Evolutionary conservation across 2,797 vertebrate species (phyloP), one percentile per base, ranked within the genome.

Genomic region (Menidia menidia): DNA sequence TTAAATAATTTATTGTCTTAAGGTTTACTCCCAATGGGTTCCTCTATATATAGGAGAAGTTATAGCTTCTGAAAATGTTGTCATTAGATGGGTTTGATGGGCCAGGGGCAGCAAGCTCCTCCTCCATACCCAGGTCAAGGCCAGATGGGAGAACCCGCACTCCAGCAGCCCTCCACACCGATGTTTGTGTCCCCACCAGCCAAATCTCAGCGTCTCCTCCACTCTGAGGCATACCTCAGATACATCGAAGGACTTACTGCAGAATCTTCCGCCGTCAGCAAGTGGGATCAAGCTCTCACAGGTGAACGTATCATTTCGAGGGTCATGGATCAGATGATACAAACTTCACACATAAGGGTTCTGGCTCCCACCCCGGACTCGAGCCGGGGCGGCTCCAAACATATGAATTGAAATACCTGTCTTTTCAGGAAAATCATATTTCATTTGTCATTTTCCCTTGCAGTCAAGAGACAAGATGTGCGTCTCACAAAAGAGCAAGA

Each of bases 401-500:
- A 13, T 3, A 33, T 45, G 43, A n/a, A 35, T 11, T 53, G 4
- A 59, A 44, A 43, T 55, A 2, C 8, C 31, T 3, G 13, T 30
- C 8, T 45, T 52, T 47, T 42, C 5, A 31, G 18, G 45, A 4
- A 31, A 41, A 39, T 4, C 0, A n/a, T 50, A 19, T 16, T 19
- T 33, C 0, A 25, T 51, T 13, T 42, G 0, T 62, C 33, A 14
- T 30, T 59, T 43, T 63, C 41, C 18, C 33, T 87, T 77, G 89
- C 88, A 99, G 98, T 96, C 65, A 94, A 96, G 88, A 96, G 96
- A 82, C 95, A 97, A 84, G 97, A 99, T 19, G 90, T 98, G 52
- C 97, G 98, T 52, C 87, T 99, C 78, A 97, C 97, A 3, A 99
- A 98, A 91, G 98, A 99, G 78, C 98, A 99, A 66, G 98, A 99